Conservation (phyloP, 2,797 vertebrate genomes). For the Cygnus olor region DNA sequence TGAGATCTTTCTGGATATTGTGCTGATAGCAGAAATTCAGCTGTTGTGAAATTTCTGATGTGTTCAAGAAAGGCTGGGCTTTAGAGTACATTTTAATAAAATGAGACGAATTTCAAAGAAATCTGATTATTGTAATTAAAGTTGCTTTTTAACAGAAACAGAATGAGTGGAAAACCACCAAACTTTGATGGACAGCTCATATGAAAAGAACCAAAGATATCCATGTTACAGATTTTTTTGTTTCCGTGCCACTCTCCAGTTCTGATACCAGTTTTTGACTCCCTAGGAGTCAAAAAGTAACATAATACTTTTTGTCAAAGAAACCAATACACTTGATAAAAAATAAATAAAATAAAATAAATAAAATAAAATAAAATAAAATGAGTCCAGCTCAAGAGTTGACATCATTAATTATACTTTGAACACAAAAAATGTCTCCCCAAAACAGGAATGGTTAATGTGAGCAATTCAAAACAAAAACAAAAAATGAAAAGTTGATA, state of each 20-base stretch:
- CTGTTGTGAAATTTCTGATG: background rate
- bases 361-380: background rate
- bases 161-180: background rate
- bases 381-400: background rate
- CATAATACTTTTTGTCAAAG: background rate
- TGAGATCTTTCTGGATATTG: background rate
- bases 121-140: background rate
- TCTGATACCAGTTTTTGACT: background rate
- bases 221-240: background rate
- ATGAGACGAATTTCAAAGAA: background rate
- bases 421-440: background rate
- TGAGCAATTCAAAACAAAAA: background rate
- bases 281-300: background rate
- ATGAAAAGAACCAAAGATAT: background rate
- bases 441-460: background rate
- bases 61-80: fast-evolving
- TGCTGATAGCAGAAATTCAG: background rate
- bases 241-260: background rate
- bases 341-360: no score
- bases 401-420: background rate
- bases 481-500: background rate
- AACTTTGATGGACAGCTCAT: background rate
- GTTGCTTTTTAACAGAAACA: background rate
- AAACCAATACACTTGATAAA: background rate
- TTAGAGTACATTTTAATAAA: background rate